Conservation (phyloP, 2,888 invertebrate species). For the Deilephila porcellus region DNA sequence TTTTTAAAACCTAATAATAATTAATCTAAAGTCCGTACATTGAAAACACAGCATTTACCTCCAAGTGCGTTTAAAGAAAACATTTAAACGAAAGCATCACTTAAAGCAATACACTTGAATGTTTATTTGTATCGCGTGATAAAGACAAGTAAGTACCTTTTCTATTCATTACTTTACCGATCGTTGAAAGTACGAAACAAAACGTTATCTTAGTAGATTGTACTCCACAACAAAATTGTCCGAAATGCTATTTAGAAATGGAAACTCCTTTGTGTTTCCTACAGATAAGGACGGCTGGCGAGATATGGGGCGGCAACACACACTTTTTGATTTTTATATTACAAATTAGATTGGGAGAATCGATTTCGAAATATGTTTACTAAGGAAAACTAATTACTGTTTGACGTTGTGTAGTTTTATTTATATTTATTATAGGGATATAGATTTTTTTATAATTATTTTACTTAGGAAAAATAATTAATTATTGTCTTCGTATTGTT, state of each 20-base stretch:
- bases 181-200: neutral
- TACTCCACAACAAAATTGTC: neutral
- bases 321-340: constrained; percentile 1
- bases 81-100: neutral
- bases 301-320: constrained; percentile 9
- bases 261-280: neutral
- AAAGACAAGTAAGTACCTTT: neutral
- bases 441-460: too few relatives aligned
- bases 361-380: neutral
- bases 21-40: too few relatives aligned
- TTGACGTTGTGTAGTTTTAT: neutral
- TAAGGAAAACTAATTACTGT: neutral
- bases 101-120: neutral
- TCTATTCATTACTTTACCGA: neutral
- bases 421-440: too few relatives aligned
- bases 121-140: constrained; percentile 6
- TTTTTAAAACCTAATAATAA: too few relatives aligned
- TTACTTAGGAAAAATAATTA: too few relatives aligned
- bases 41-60: neutral
- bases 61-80: neutral
- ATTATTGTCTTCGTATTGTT: too few relatives aligned
- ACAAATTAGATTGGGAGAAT: neutral
- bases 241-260: constrained; percentile 1
- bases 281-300: neutral
- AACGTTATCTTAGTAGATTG: constrained; percentile 9